These are phyloP conservation scores for Tetropium fuscum DNA, from an alignment of 2,888 invertebrate genomes.

Conservation along the genomic window DNA sequence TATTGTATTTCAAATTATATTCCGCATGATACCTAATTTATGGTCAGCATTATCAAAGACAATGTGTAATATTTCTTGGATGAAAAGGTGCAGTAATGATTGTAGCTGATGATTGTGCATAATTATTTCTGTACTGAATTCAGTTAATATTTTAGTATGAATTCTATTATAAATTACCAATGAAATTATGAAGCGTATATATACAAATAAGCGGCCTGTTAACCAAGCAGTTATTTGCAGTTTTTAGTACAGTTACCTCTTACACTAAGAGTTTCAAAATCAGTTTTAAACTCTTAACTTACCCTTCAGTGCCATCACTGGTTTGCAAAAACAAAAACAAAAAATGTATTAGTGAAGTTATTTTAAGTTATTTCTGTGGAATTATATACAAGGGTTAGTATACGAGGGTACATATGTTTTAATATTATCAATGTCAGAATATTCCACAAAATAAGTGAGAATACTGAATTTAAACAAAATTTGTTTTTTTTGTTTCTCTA, in stretches of 20 bases:
- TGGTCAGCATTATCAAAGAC: too few relatives aligned
- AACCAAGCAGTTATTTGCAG: neutral
- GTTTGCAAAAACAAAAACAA: constrained; percentile 35
- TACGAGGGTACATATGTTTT: neutral
- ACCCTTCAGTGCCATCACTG: constrained; percentile 35
- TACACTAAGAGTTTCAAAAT: constrained; percentile 4
- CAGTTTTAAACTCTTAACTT: constrained; percentile 17
- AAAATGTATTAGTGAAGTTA: constrained; percentile 23
- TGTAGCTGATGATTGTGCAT: too few relatives aligned
- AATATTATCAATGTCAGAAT: neutral
- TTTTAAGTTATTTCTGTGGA: constrained; percentile 2
- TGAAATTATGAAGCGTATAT: too few relatives aligned
- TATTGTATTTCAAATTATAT: too few relatives aligned
- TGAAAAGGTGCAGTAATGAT: too few relatives aligned
- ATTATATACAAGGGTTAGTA: constrained; percentile 15
- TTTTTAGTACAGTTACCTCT: constrained; percentile 11
- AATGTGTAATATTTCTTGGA: too few relatives aligned
- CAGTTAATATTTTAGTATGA: too few relatives aligned
- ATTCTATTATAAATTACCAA: too few relatives aligned
- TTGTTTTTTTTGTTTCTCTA: too few relatives aligned
- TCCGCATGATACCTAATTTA: too few relatives aligned
- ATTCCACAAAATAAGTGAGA: neutral
- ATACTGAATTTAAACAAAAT: constrained; percentile 4
- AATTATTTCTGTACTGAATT: too few relatives aligned
- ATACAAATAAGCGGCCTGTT: neutral